Base-by-base conservation (phyloP, 2,113 vertebrate genomes). In the Aix galericulata region DNA sequence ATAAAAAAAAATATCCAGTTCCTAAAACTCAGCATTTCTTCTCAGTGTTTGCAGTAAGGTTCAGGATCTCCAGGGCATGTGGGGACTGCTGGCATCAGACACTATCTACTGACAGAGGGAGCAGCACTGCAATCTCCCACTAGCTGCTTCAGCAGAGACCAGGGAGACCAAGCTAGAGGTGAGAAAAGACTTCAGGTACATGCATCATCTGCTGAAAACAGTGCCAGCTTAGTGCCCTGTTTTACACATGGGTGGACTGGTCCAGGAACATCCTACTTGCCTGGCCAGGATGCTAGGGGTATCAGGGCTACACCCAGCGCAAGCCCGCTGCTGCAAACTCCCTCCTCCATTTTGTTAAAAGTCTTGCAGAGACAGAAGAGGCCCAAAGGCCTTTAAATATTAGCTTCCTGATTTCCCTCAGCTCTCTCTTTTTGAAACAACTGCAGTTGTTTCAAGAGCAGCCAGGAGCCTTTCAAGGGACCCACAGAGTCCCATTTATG, bases 1-100 rank as follows among this genome's bases (percentile, higher is more conserved):
- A 93, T 67, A 76, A 63, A 88, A 36, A 36, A 63, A 60, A 94
- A 56, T 34, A 66, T 17, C 38, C 12, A 50, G 6, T 8, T 63
- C 44, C n/a, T 48, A 68, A 82, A 87, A 26, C 23, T 60, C 74
- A 40, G 29, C 31, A 3, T 78, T 9, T 86, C 32, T 31, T 78
- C 36, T 77, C 31, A 31, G n/a, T 83, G 17, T 22, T 81, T 36
- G 42, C 2, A 0, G 34, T 59, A 67, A 85, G 2, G 1, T 29
- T 69, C 11, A 38, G 83, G 20, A 1, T 76, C 14, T 68, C 62
- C 55, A 62, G 17, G 6, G 6, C 12, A 59, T 11, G 5, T 17
- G 29, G 34, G 23, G 4, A 81, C 72, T 4, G 0, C n/a, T 58
- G 56, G 12, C 2, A 0, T 15, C 1, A 5, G 74, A 59, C 13